Evolutionary conservation across 2,113 vertebrate species (phyloP).

Genomic region (Anser cygnoides): DNA sequence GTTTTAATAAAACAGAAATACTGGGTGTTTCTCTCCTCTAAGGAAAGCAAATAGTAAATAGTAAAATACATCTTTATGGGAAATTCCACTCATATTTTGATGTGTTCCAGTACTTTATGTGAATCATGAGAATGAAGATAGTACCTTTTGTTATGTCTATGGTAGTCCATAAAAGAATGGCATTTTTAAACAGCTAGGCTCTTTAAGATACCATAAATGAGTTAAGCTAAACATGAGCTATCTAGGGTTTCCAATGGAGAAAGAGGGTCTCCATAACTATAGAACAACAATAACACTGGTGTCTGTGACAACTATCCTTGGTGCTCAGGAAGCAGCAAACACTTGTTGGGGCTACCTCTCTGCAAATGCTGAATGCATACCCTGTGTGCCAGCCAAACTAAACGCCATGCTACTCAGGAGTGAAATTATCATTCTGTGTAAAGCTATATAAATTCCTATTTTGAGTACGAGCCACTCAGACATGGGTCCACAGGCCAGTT

Average conservation of each 20-base stretch:
- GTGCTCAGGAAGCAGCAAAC: neutral
- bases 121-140: neutral
- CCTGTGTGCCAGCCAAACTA: neutral
- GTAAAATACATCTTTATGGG: neutral
- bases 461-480: neutral
- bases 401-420: neutral
- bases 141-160: conserved; percentile 3
- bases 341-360: neutral
- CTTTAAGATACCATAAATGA: neutral
- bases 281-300: neutral
- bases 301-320: neutral
- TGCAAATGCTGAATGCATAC: neutral
- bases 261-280: neutral
- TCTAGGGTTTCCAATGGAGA: neutral
- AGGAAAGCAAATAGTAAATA: neutral
- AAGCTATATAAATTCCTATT: neutral
- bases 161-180: neutral
- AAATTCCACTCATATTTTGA: conserved; percentile 11
- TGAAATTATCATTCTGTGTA: neutral
- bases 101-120: neutral
- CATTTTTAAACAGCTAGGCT: conserved; percentile 17
- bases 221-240: neutral
- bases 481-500: neutral
- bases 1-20: neutral
- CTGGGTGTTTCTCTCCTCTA: neutral